Percentiles rank a stretch among this genome's conserved stretches.
Conservation (phyloP, 2,113 vertebrate genomes). For the Leucopternis melanops region DNA sequence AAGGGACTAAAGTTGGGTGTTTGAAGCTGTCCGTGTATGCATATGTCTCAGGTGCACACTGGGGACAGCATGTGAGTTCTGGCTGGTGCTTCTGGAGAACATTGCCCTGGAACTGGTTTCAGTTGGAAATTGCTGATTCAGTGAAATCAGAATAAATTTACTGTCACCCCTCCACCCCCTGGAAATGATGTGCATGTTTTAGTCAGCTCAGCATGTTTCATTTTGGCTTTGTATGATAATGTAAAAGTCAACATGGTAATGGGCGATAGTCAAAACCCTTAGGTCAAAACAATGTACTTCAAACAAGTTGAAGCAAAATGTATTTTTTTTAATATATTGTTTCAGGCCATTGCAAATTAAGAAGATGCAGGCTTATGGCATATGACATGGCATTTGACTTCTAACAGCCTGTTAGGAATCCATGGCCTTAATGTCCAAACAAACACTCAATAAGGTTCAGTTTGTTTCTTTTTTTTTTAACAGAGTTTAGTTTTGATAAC, state of each 20-base stretch:
- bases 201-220: not conserved
- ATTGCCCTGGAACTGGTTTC: not conserved
- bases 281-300: slow-evolving; percentile 28
- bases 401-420: not conserved
- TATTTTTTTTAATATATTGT: not conserved
- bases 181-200: not conserved
- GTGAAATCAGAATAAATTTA: not conserved
- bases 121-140: not conserved
- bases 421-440: not conserved
- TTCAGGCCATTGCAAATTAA: not conserved
- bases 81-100: not conserved
- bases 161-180: not conserved
- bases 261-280: not conserved
- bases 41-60: not conserved
- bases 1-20: not conserved
- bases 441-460: not conserved
- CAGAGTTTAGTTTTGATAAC: not conserved
- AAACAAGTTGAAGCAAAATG: not conserved
- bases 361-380: not conserved
- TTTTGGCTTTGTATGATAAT: slow-evolving; percentile 2
- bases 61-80: not conserved
- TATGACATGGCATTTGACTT: not conserved
- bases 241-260: not conserved
- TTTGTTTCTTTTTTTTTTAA: not conserved
- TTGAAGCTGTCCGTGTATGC: not conserved